Evolutionary conservation across 1,140 invertebrate species (phyloP), one percentile per base, ranked within the genome.

Genomic region (Ylistrum balloti): DNA sequence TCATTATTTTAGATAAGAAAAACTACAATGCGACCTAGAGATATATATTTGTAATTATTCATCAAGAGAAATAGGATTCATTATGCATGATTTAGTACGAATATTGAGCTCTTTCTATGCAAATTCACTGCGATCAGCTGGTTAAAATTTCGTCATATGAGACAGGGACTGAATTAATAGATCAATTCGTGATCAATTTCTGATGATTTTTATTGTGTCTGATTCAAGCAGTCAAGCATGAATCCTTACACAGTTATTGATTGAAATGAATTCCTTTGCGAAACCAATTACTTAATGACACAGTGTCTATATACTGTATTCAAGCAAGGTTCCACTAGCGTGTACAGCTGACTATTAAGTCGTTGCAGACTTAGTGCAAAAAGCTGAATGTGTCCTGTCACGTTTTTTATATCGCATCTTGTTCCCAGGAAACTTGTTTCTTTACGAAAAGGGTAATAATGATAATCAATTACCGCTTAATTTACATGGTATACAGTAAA

Each of bases 241-340:
- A 5, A 5, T 74, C 0, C 28, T 7, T 28, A 74, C 5, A 74
- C 13, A 74, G 56, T 74, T 38, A 74, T 74, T 74, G 56, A 74
- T 74, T 74, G 56, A 17, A 17, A 74, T 74, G 56, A 5, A 74
- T 74, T 74, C 56, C 56, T 74, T 74, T 22, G 56, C 5, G 56
- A 28, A 74, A 28, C 5, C 56, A 74, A 74, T 74, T 74, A 74
- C 56, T 74, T 74, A 74, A 74, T 74, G 56, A 74, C 56, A 74
- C n/a, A 28, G 56, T n/a, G 56, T 28, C 56, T 17, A 17, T 11
- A 28, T 74, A 28, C 56, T 74, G 56, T 22, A 3, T 28, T n/a
- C 45, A 56, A 20, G n/a, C n/a, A 74, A 9, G 56, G 17, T 28
- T 28, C 56, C 56, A n/a, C 56, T 28, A 74, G 56, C n/a, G n/a